Base-by-base conservation (phyloP, 2,797 vertebrate genomes). In the Apogon talboti region DNA sequence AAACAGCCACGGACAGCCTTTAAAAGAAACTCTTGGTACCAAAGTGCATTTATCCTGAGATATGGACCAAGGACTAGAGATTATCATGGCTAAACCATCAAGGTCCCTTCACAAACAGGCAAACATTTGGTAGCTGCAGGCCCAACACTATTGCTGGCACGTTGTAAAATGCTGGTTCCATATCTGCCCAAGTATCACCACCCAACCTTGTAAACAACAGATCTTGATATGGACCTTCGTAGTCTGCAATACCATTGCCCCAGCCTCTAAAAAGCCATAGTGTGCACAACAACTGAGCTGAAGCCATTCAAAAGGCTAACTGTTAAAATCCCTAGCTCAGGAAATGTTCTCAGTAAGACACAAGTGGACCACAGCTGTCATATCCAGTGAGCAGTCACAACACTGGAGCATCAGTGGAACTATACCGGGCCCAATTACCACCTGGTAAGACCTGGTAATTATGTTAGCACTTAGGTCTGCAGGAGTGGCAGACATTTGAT, bases 1-100 rank as follows among this genome's bases (percentile, higher is more conserved):
- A 43, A 47, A 77, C 63, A 84, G 74, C 71, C 56, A 66, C 67
- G 66, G 45, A 77, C 59, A 74, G 72, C 78, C 75, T 78, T 74
- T 54, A 66, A 81, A 79, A 77, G 57, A 73, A 83, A 65, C 71
- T 76, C 74, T 69, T 81, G 80, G 81, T 79, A 80, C 80, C 85
- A 87, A 82, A 89, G 84, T 87, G 86, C 84, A 71, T 84, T 82
- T 66, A 85, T 91, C 91, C 90, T 89, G 87, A 90, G 89, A 86
- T 85, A 83, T 71, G 57, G 84, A 87, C 85, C 83, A 75, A 82
- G 71, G 80, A 81, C 72, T 57, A 42, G 48, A 82, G 79, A 87
- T 85, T 56, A 85, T 84, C 81, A 55, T 52, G 76, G 68, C 74
- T 55, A 63, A 75, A 76, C 66, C 74, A 73, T 62, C 45, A 48